Conservation (phyloP, 1,140 invertebrate species). For the Sycophila sp. region DNA sequence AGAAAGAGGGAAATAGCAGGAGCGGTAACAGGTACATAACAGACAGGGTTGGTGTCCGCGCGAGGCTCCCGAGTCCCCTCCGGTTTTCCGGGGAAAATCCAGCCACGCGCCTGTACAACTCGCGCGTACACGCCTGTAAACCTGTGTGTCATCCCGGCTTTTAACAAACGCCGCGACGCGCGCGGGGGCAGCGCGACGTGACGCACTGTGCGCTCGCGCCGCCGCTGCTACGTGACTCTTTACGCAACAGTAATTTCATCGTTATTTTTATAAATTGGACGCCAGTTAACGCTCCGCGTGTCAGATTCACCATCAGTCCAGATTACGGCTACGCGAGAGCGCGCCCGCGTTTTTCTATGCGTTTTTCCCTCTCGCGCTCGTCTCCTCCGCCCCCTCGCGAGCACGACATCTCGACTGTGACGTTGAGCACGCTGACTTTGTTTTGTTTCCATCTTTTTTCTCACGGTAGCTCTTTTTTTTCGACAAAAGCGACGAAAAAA, state of each 20-base stretch:
- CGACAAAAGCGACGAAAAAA: no score
- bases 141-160: constrained; percentile 33
- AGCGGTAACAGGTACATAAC: neutral
- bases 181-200: neutral
- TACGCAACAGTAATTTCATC: constrained; percentile 67
- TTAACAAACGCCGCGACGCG: constrained; percentile 30
- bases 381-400: neutral
- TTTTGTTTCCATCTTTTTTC: no score
- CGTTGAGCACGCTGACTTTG: no score
- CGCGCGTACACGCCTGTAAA: constrained; percentile 14
- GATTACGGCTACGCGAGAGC: constrained; percentile 29
- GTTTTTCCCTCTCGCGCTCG: neutral
- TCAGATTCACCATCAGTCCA: constrained; percentile 49
- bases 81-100: constrained; percentile 22
- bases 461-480: no score
- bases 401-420: no score
- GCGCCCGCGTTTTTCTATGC: constrained; percentile 20
- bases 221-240: constrained; percentile 54
- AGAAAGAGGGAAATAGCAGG: neutral
- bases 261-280: constrained; percentile 68
- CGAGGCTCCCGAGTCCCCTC: neutral
- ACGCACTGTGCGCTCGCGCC: neutral
- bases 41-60: neutral
- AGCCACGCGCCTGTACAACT: no score
- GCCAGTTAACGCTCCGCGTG: constrained; percentile 62